Conservation (phyloP, 2,113 vertebrate genomes). For the Anas platyrhynchos region DNA sequence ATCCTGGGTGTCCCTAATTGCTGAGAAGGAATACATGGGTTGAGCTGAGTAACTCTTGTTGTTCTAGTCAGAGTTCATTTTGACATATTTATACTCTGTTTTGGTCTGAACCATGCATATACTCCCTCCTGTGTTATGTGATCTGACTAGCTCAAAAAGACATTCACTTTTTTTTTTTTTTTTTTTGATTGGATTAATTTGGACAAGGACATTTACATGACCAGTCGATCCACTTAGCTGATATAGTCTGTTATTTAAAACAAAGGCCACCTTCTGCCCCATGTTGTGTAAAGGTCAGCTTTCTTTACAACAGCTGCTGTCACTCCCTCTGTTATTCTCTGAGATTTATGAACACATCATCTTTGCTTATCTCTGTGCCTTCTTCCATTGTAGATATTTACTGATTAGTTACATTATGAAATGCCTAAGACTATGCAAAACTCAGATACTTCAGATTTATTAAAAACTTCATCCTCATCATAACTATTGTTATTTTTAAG, state of each 20-base stretch:
- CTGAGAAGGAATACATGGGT: not conserved
- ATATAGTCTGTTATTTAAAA: not conserved
- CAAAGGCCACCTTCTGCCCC: not conserved
- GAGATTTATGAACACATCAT: not conserved
- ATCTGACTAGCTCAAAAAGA: not conserved
- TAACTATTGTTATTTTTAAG: not conserved
- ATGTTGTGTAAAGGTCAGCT: not conserved
- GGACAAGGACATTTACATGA: not conserved
- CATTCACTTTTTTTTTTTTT: not conserved
- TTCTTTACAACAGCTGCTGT: not conserved
- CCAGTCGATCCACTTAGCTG: not conserved
- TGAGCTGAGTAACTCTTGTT: not conserved
- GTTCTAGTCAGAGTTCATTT: not conserved
- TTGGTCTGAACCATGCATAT: not conserved
- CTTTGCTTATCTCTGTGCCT: not conserved
- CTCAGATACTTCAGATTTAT: not conserved
- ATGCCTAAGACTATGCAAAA: not conserved
- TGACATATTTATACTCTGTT: not conserved
- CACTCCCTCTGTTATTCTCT: not conserved
- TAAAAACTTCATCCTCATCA: not conserved
- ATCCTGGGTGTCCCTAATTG: not conserved
- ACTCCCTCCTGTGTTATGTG: not conserved
- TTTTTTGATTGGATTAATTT: not conserved
- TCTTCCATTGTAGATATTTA: not conserved
- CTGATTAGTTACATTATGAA: not conserved